These are phyloP conservation scores for Falco peregrinus DNA, from an alignment of 2,797 vertebrate species.

Conservation along the genomic window DNA sequence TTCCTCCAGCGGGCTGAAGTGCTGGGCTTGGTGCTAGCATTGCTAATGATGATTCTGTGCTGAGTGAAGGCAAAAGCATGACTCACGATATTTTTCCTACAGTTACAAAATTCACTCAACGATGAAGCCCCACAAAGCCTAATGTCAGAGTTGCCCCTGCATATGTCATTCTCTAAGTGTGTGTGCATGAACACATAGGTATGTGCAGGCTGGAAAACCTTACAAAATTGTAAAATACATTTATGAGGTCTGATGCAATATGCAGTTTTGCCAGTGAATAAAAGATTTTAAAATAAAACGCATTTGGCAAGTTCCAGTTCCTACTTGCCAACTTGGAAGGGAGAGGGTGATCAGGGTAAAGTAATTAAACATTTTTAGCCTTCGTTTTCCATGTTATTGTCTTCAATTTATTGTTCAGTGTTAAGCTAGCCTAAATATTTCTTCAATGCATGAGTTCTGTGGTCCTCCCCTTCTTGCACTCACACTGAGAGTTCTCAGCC, in stretches of 20 bases:
- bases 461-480: constrained; percentile 6
- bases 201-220: background rate
- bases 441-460: constrained; percentile 4
- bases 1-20: background rate
- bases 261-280: background rate
- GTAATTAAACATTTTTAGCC: constrained; percentile 55
- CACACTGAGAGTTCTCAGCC: background rate
- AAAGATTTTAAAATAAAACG: constrained; percentile 56
- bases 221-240: background rate
- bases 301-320: constrained; percentile 3
- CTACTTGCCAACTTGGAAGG: constrained; percentile 48
- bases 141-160: background rate
- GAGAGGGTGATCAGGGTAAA: constrained; percentile 25
- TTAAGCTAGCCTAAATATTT: constrained; percentile 46
- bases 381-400: constrained; percentile 34
- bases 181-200: background rate
- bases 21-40: background rate
- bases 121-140: background rate
- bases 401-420: constrained; percentile 27
- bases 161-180: background rate
- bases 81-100: background rate
- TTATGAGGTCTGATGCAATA: background rate
- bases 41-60: background rate
- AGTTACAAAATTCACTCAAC: background rate
- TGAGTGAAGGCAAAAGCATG: background rate